Evolutionary conservation across 1,140 invertebrate genomes (phyloP), one percentile per base, ranked within the genome.

Genomic region (Vanessa atalanta): DNA sequence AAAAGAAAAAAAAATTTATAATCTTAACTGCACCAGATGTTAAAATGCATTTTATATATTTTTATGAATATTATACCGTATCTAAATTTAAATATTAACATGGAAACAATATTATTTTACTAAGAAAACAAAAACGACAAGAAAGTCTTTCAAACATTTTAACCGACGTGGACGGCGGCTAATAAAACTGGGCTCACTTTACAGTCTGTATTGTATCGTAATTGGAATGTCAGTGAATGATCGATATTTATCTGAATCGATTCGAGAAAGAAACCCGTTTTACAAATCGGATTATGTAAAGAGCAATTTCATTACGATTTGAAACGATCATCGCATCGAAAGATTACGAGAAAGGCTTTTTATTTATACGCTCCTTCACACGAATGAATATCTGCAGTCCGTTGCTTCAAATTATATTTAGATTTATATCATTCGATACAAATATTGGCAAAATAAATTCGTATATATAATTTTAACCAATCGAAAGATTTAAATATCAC

Each of bases 241-340:
- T 71, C 68, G 73, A 70, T 75, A 71, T 75, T 75, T 75, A 74
- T 75, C 73, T 71, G 68, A 67, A 75, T 71, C 73, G 73, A 65
- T 65, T 70, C 66, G 55, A 60, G 60, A 74, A 70, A 74, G 72
- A 65, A 75, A 75, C 73, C n/a, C 47, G 73, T 75, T 71, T 67
- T 68, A 75, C 66, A 71, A 75, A 75, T 75, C 73, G 73, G 73
- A 75, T 75, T 75, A 75, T 70, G 73, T 75, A 75, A 75, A 75
- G 67, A 70, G 72, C 57, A 50, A 75, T 71, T 75, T 75, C 64
- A 75, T 75, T 75, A 75, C 66, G 72, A 64, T 55, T 65, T 65
- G 66, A 70, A 68, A 65, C 64, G 61, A 69, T 70, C 68, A 70
- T 70, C 68, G 63, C 47, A 48, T 70, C 47, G 43, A 23, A 26